Base-by-base conservation (phyloP, 2,113 vertebrate species). In the Microcebus griseorufus region DNA sequence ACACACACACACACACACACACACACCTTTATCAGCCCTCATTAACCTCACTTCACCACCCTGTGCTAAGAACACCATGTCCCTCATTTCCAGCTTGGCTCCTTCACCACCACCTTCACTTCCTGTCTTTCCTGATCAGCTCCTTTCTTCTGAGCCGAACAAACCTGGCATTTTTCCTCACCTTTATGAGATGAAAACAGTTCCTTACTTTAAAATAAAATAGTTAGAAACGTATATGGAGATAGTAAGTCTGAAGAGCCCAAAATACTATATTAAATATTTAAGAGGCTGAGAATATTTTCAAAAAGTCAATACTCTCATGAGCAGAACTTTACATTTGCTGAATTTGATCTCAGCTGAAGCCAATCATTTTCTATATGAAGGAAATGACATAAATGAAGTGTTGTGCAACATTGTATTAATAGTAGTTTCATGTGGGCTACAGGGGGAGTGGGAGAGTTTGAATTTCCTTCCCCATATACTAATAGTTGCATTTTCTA, bases 51-150 rank as follows among this genome's bases (percentile, higher is more conserved):
- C 4, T 42, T 37, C 22, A 9, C 20, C 70, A 53, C 45, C 23
- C 29, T 37, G 8, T 0, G 5, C 45, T 0, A 7, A 42, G 51
- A 10, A 32, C 64, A 29, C 0, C 0, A 3, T 2, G 18, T 22
- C 53, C 3, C 29, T 13, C 70, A 51, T 81, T 55, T 53, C 42
- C 72, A 95, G n/a, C 78, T 4, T 64, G 45, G 1, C 29, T 64
- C 64, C 37, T 53, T 91, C 22, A 1, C 4, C n/a, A 51, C 16
- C 18, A 27, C 1, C 23, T 73, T 37, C 23, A 42, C 39, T 62
- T 45, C 53, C 42, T 53, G 25, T 5, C 72, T 32, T 45, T 60
- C 17, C n/a, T 51, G 2, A 32, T 65, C 3, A 1, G 13, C n/a
- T 60, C 58, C 76, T 65, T 87, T 89, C 42, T 70, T 34, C 22